Conservation (phyloP, 2,797 vertebrate genomes). For the Gambusia yucatana region DNA sequence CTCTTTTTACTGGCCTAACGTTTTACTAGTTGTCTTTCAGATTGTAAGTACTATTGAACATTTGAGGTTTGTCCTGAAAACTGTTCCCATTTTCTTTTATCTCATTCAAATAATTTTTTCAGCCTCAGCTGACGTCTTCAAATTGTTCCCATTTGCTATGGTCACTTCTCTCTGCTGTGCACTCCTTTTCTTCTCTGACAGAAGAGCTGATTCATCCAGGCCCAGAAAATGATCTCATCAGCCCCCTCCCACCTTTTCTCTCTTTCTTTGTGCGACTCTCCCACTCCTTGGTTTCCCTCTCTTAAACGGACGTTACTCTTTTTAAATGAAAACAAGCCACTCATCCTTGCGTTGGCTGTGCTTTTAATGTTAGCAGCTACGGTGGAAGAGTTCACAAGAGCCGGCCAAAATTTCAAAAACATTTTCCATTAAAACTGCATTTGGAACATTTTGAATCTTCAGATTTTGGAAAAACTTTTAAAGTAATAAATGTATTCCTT, state of each 20-base stretch:
- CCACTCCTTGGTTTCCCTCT: constrained; percentile 32
- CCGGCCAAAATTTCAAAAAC: not conserved
- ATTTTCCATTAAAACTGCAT: not conserved
- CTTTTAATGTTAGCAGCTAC: constrained; percentile 61
- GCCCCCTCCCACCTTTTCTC: constrained; percentile 31
- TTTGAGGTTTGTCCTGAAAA: not conserved
- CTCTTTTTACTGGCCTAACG: not conserved
- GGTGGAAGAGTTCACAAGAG: constrained; percentile 12
- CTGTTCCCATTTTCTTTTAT: not conserved
- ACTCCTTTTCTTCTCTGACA: constrained; percentile 41
- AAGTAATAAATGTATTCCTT: not conserved
- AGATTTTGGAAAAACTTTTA: not conserved
- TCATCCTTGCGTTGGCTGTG: constrained; percentile 44
- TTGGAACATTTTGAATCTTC: not conserved
- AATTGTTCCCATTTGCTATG: constrained; percentile 27
- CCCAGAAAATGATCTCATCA: constrained; percentile 81
- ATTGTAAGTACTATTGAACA: not conserved
- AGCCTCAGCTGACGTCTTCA: constrained; percentile 34
- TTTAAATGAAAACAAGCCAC: constrained; percentile 82
- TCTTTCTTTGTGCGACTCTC: constrained; percentile 21
- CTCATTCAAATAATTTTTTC: not conserved
- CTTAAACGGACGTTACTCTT: constrained; percentile 68
- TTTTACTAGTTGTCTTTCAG: not conserved
- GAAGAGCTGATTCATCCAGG: constrained; percentile 82
- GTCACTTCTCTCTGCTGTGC: constrained; percentile 22